These are phyloP conservation scores for Danio choprae DNA, from an alignment of 2,797 vertebrate genomes.

Conservation along the genomic window DNA sequence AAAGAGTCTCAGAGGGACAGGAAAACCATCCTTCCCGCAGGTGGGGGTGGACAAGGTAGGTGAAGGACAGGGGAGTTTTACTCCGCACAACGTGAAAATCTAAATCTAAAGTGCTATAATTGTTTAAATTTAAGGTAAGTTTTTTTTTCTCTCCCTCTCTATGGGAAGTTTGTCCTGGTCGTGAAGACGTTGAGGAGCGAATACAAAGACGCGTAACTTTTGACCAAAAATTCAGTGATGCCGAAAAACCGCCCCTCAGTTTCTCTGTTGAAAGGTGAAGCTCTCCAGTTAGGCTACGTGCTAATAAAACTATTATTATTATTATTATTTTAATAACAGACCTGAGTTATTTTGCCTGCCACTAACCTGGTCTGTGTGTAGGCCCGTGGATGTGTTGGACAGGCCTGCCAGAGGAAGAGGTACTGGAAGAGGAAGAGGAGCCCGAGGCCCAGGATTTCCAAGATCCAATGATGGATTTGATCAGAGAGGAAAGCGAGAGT, in stretches of 20 bases:
- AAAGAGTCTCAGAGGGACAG: constrained; percentile 85
- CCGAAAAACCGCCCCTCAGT: constrained; percentile 33
- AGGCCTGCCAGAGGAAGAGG: constrained; percentile 75
- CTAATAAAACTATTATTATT: neutral
- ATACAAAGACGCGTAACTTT: constrained; percentile 53
- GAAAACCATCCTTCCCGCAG: constrained; percentile 39
- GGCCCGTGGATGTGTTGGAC: constrained; percentile 70
- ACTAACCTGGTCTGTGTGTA: constrained; percentile 1
- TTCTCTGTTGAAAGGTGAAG: constrained; percentile 62
- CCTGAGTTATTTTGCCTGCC: neutral
- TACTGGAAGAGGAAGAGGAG: constrained; percentile 73
- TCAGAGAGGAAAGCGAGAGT: constrained; percentile 84
- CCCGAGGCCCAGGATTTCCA: constrained; percentile 76
- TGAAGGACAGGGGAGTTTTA: neutral
- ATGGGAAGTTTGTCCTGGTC: constrained; percentile 48
- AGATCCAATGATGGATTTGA: constrained; percentile 78
- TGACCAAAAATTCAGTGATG: constrained; percentile 52
- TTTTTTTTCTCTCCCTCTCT: no score
- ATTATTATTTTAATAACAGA: neutral
- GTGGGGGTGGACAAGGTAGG: constrained; percentile 57
- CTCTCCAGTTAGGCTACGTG: neutral
- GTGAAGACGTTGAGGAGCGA: constrained; percentile 42
- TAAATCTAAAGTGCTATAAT: neutral
- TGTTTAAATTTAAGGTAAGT: neutral
- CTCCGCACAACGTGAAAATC: no score